phyloP scores from a whole-genome alignment of 92 coral and sea anemone genomes.

The Isaurus tuberculatus region DNA sequence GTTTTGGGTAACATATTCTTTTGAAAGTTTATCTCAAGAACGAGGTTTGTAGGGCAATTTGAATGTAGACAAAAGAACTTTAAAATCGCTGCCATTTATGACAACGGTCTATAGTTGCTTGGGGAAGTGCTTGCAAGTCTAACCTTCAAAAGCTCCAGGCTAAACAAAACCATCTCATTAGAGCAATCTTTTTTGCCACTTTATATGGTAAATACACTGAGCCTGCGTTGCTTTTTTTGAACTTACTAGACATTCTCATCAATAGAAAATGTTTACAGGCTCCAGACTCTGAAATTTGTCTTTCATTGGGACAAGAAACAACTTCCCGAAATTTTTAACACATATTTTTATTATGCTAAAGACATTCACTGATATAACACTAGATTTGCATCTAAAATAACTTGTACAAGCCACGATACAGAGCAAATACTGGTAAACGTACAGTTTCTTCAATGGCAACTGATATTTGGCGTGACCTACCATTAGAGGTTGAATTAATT shows the following conservation, averaged over 20 bases:
- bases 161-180: background rate
- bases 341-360: background rate
- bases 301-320: background rate
- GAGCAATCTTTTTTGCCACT: slow-evolving; percentile 1
- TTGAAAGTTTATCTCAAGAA: no score
- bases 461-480: background rate
- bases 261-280: background rate
- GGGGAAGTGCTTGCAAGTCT: background rate
- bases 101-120: background rate
- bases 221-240: background rate
- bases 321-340: background rate
- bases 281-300: slow-evolving; percentile 4
- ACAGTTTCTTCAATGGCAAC: background rate
- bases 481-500: background rate
- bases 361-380: background rate
- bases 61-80: no score
- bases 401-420: background rate
- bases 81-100: no score
- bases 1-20: no score
- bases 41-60: no score
- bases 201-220: background rate
- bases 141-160: background rate
- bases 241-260: background rate
- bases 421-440: background rate
- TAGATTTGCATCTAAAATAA: background rate